Evolutionary conservation across 2,113 vertebrate genomes (phyloP), one percentile per base, ranked within the genome.

Genomic region (Corythoichthys intestinalis): DNA sequence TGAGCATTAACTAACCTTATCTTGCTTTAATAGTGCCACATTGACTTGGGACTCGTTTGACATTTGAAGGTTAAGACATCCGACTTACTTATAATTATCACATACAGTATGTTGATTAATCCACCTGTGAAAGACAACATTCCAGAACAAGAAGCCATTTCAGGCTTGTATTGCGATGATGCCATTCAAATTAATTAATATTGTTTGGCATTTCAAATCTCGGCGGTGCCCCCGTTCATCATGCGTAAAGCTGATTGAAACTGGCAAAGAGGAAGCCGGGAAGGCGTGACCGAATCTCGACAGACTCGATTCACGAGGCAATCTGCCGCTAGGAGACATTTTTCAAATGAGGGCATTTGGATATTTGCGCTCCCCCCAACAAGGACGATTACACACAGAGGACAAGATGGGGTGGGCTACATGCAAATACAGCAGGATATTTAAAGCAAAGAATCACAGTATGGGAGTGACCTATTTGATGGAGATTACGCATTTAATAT

Each of bases 371-470:
- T 7, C 57, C 28, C 20, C 49, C 50, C 73, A 28, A 76, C 82
- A 88, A 90, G 88, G 88, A 90, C 86, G 73, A 53, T 49, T 82
- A 84, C 71, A 72, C 71, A 87, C 66, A 85, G 78, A 91, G 83
- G 87, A 87, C 87, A 50, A 44, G 72, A 66, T 38, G 48, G 66
- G 78, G 69, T 69, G 20, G 20, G 20, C 20, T 28, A 28, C 72
- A 89, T 87, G 85, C 72, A 86, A 85, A 90, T 86, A 28, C 20
- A 28, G 20, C 20, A 75, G 39, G 63, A 71, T 57, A 72, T 76
- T 44, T 34, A 50, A 72, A 50, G 67, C 59, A 85, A 76, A 76
- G 34, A 67, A 82, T 74, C 48, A 73, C 67, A 80, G 4, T 17
- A 28, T 46, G 6, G 9, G 11, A 28, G 41, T 41, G 28, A 48